Evolutionary conservation across 2,797 vertebrate species (phyloP).

Genomic region (Macrochelys suwanniensis): DNA sequence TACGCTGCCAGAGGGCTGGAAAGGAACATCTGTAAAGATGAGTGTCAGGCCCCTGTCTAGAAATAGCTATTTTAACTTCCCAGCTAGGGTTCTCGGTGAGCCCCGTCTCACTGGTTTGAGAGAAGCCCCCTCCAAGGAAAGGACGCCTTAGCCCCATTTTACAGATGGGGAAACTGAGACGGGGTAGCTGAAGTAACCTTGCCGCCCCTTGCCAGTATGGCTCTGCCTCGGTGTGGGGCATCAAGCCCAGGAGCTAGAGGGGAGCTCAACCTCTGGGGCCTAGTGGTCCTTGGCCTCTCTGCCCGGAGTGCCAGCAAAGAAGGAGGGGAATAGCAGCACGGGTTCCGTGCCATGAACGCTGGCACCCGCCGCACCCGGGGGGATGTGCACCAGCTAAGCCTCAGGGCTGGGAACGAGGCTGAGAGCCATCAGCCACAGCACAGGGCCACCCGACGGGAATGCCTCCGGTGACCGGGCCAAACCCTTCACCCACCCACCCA

Average conservation of each 20-base stretch:
- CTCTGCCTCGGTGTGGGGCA: not conserved
- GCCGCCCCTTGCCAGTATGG: not conserved
- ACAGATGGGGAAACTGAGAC: not conserved
- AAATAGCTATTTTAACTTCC: not conserved
- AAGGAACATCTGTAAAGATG: not conserved
- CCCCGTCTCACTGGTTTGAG: not conserved
- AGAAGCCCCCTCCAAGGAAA: not conserved
- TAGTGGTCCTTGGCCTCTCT: not conserved
- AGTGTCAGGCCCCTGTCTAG: not conserved
- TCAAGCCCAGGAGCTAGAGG: not conserved
- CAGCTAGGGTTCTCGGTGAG: not conserved
- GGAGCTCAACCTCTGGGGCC: not conserved
- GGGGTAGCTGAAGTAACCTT: not conserved
- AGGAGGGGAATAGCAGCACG: not conserved
- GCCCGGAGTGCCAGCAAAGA: not conserved
- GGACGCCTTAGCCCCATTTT: not conserved
- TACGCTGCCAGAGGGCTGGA: not conserved
- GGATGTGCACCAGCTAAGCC: not conserved
- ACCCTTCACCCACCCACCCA: not conserved
- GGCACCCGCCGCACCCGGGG: not conserved
- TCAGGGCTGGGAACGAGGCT: not conserved
- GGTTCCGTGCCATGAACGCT: not conserved
- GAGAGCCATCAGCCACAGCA: not conserved
- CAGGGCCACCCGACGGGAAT: accelerated
- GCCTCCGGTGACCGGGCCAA: not conserved